Conservation (phyloP, 2,797 vertebrate genomes). For the Orestias chungarensis region DNA sequence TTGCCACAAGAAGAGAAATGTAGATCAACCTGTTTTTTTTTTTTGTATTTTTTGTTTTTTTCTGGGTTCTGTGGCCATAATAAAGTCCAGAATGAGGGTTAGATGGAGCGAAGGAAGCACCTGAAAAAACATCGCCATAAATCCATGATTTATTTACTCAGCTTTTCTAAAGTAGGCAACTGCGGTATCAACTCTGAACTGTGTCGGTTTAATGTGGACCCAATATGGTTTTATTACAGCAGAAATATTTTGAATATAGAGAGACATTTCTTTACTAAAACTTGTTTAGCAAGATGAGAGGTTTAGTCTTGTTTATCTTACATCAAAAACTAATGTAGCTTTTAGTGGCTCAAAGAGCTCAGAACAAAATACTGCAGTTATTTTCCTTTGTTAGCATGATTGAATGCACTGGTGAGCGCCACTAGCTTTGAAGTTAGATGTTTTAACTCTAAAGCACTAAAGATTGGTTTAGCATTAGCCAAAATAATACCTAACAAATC, state of each 20-base stretch:
- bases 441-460: too few relatives aligned
- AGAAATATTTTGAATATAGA: background rate
- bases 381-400: too few relatives aligned
- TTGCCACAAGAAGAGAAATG: conserved; percentile 49
- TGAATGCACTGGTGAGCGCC: too few relatives aligned
- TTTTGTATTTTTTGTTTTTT: conserved; percentile 15
- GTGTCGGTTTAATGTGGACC: background rate
- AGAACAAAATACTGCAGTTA: too few relatives aligned
- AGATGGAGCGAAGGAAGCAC: conserved; percentile 56
- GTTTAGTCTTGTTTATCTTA: background rate
- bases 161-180: conserved; percentile 14
- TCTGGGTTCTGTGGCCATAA: conserved; percentile 57
- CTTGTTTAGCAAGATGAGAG: background rate
- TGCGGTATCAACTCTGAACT: background rate
- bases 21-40: conserved; percentile 44
- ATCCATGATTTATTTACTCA: conserved; percentile 51
- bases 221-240: background rate
- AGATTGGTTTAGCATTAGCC: too few relatives aligned
- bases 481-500: too few relatives aligned
- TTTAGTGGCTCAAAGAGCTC: too few relatives aligned
- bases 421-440: too few relatives aligned
- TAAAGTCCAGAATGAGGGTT: conserved; percentile 42
- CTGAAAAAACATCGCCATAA: conserved; percentile 71
- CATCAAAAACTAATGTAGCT: too few relatives aligned
- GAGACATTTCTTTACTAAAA: background rate